Conservation (phyloP, 1,140 invertebrate species). For the Formica selysi region DNA sequence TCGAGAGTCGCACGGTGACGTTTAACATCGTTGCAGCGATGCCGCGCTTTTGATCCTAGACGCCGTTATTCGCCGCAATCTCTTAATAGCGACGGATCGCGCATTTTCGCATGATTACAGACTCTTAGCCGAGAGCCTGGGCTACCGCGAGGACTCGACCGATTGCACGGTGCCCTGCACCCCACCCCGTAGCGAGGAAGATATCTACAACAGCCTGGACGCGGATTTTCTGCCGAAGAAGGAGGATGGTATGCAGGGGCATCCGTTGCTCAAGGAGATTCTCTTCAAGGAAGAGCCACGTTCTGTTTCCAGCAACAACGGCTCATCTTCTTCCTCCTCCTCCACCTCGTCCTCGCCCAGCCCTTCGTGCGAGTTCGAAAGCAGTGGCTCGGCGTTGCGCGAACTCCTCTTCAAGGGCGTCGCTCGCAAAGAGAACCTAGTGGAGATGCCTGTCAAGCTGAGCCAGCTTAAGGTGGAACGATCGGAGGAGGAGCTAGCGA, state of each 20-base stretch:
- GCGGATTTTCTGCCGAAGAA: constrained; percentile 85
- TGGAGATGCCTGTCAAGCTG: constrained; percentile 56
- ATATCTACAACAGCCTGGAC: constrained; percentile 85
- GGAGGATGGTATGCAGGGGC: constrained; percentile 70
- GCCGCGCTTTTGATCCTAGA: neutral
- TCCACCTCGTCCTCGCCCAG: constrained; percentile 67
- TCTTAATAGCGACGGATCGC: constrained; percentile 6
- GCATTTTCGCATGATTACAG: constrained; percentile 70
- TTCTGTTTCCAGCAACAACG: constrained; percentile 64
- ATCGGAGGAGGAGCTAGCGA: constrained; percentile 53
- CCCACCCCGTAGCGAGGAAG: constrained; percentile 84
- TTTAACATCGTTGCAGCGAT: too few species aligned
- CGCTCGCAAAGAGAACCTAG: constrained; percentile 57
- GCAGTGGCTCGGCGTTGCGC: constrained; percentile 77
- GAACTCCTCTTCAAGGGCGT: constrained; percentile 80
- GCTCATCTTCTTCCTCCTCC: constrained; percentile 53
- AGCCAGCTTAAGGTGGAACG: constrained; percentile 67
- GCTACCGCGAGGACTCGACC: constrained; percentile 84
- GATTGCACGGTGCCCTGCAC: constrained; percentile 85
- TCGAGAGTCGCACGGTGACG: too few species aligned
- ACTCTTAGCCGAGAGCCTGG: constrained; percentile 84
- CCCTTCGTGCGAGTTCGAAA: constrained; percentile 66
- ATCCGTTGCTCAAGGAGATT: constrained; percentile 80
- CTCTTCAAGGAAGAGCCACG: constrained; percentile 83
- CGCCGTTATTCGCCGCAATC: neutral